Conservation (phyloP, 2,888 invertebrate species). For the Cryptus viduatorius region DNA sequence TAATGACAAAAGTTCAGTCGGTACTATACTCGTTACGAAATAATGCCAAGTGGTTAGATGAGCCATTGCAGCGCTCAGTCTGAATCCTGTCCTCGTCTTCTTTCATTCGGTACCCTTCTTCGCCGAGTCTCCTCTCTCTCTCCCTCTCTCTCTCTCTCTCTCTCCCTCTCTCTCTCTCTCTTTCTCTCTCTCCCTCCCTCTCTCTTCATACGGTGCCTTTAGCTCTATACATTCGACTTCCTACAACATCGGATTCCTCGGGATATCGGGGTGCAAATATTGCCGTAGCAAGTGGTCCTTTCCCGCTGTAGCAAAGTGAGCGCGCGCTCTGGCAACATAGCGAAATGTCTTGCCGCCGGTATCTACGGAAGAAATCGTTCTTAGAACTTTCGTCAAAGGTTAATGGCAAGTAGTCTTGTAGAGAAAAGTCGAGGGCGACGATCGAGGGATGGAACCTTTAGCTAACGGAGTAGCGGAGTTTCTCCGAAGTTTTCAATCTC, state of each 20-base stretch:
- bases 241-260: constrained; percentile 24
- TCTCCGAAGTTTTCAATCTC: constrained; percentile 16
- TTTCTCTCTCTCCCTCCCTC: constrained; percentile 1
- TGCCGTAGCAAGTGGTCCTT: constrained; percentile 73
- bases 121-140: neutral
- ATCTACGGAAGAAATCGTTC: constrained; percentile 58
- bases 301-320: constrained; percentile 82
- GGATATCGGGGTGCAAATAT: constrained; percentile 37
- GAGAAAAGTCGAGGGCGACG: neutral
- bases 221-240: constrained; percentile 2
- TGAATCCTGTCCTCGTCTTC: constrained; percentile 21
- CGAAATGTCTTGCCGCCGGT: constrained; percentile 63
- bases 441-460: neutral
- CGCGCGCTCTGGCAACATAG: too few relatives aligned
- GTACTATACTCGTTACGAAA: constrained; percentile 52
- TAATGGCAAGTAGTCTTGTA: constrained; percentile 22
- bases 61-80: constrained; percentile 20
- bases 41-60: constrained; percentile 41
- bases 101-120: neutral
- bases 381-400: constrained; percentile 54
- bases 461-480: neutral
- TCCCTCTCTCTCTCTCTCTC: constrained; percentile 11
- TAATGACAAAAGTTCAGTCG: constrained; percentile 63
- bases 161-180: neutral
- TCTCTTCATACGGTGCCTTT: neutral